Percentiles rank a stretch among this genome's conserved stretches.
phyloP scores from a whole-genome alignment of 2,797 vertebrate genomes.

The Brachyrhaphis roseni region DNA sequence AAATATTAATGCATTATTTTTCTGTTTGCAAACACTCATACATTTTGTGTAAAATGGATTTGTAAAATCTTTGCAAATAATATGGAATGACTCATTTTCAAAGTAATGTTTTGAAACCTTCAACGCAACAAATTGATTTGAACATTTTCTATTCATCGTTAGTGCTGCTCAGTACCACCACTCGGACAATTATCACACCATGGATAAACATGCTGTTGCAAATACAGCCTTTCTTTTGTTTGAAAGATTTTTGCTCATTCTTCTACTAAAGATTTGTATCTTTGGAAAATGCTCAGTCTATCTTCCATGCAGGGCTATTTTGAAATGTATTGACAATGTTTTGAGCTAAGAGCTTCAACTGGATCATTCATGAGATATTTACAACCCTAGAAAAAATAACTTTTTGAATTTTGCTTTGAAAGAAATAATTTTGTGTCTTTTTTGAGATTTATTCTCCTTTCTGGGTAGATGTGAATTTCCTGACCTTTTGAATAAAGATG shows the following conservation, averaged over 20 bases:
- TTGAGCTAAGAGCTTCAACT: neutral
- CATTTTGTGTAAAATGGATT: neutral
- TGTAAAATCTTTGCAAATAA: neutral
- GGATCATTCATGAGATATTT: neutral
- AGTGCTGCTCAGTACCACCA: neutral
- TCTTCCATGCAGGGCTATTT: neutral
- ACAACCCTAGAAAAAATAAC: neutral
- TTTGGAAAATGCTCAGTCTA: neutral
- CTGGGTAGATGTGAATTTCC: neutral
- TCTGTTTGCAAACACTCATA: neutral
- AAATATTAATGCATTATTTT: neutral
- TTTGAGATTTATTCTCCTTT: neutral
- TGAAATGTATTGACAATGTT: constrained; percentile 2
- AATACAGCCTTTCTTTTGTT: neutral
- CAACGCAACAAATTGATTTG: neutral
- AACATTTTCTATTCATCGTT: neutral
- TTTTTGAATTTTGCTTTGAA: neutral
- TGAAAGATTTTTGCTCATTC: neutral
- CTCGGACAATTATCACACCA: neutral
- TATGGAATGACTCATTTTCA: neutral
- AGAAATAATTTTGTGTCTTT: neutral
- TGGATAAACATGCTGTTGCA: constrained; percentile 3
- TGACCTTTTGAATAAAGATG: neutral
- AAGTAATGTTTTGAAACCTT: neutral
- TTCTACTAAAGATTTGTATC: neutral